Evolutionary conservation across 2,797 vertebrate species (phyloP).

Genomic region (Gymnocypris eckloni): DNA sequence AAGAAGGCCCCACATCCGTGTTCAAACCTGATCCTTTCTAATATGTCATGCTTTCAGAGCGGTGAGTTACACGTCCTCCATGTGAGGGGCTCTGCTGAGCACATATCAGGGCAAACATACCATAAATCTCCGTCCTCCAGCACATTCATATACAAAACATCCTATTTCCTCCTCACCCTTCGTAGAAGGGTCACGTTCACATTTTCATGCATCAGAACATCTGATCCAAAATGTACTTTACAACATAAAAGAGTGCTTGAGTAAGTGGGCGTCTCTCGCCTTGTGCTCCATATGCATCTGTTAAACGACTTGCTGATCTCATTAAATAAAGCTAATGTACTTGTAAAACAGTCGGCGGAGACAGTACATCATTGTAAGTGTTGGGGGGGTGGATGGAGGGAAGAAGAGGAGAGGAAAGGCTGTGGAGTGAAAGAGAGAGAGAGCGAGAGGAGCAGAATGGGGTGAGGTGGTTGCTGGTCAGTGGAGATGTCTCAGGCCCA

Average conservation of each 20-base stretch:
- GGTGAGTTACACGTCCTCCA: slow-evolving; percentile 38
- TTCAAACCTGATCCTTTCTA: slow-evolving; percentile 11
- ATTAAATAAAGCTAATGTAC: slow-evolving; percentile 99
- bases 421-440: slow-evolving; percentile 31
- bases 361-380: slow-evolving; percentile 96
- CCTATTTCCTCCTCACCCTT: slow-evolving; percentile 49
- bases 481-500: slow-evolving; percentile 93
- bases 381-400: slow-evolving; percentile 74
- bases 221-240: slow-evolving; percentile 61
- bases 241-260: slow-evolving; percentile 56
- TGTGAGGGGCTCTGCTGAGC: slow-evolving; percentile 42
- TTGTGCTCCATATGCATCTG: slow-evolving; percentile 90
- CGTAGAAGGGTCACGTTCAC: slow-evolving; percentile 54
- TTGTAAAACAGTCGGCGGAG: slow-evolving; percentile 98
- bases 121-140: slow-evolving; percentile 47
- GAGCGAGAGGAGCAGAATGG: slow-evolving; percentile 66
- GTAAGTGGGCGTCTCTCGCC: slow-evolving; percentile 67
- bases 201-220: slow-evolving; percentile 61
- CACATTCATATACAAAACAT: slow-evolving; percentile 56
- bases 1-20: slow-evolving; percentile 2
- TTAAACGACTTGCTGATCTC: slow-evolving; percentile 94
- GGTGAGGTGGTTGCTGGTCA: slow-evolving; percentile 97
- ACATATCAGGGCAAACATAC: slow-evolving; percentile 55
- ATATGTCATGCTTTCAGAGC: slow-evolving; percentile 44
- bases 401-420: slow-evolving; percentile 43